phyloP scores from a whole-genome alignment of 2,888 invertebrate species.

The Caenorhabditis macrosperma region DNA sequence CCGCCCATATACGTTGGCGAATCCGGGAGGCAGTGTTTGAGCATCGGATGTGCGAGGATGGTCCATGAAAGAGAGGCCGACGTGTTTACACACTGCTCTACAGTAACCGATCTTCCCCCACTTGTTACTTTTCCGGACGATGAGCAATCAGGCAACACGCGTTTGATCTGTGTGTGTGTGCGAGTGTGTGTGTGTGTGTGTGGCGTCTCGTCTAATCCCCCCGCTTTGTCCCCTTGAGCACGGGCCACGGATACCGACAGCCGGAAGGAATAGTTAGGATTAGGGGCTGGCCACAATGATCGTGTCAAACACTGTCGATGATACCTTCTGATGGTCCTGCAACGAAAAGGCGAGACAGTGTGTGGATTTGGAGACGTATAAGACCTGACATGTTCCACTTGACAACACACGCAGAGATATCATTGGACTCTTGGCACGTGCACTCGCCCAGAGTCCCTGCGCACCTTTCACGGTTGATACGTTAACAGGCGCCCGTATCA shows the following conservation, averaged over 20 bases:
- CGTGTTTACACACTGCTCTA: constrained; percentile 54
- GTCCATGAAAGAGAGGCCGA: constrained; percentile 29
- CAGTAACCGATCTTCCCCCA: constrained; percentile 38
- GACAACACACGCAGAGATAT: too few species aligned
- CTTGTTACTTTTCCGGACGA: constrained; percentile 33
- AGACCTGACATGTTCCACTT: too few species aligned
- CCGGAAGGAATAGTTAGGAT: background rate
- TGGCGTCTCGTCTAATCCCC: background rate
- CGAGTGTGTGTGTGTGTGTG: background rate
- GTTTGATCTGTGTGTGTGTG: constrained; percentile 1
- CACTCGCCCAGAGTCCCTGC: too few species aligned
- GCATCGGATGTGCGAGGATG: background rate
- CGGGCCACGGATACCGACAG: background rate
- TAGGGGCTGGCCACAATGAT: too few species aligned
- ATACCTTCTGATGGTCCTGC: too few species aligned
- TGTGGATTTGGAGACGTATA: too few species aligned
- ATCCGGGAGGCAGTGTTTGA: constrained; percentile 4
- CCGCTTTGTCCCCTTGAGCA: background rate
- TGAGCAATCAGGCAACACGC: constrained; percentile 13
- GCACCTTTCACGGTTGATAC: too few species aligned
- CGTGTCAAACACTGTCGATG: too few species aligned
- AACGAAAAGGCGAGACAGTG: too few species aligned
- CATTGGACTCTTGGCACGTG: too few species aligned
- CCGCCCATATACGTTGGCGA: background rate
- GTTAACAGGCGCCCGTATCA: too few species aligned